Percentiles rank a stretch among this genome's conserved stretches.
phyloP scores from a whole-genome alignment of 2,888 invertebrate genomes.

The Aplocera efformata region DNA sequence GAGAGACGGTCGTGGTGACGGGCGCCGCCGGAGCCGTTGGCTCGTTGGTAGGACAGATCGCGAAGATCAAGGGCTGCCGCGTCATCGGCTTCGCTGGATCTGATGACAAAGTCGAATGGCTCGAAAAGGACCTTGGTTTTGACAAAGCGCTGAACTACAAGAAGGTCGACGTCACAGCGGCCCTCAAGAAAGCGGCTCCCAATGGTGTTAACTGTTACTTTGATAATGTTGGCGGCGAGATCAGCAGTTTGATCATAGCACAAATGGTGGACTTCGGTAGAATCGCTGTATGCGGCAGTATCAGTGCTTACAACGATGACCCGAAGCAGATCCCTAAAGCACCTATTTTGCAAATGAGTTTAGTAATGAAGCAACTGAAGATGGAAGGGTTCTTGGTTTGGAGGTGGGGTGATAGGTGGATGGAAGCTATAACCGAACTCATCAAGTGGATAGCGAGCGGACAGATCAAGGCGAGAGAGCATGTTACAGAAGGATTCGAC shows the following conservation, averaged over 20 bases:
- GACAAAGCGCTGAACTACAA: slow-evolving; percentile 88
- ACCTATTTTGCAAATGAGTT: slow-evolving; percentile 71
- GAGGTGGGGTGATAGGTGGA: slow-evolving; percentile 78
- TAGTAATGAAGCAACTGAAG: slow-evolving; percentile 80
- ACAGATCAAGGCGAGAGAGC: slow-evolving; percentile 83
- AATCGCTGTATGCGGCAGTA: slow-evolving; percentile 82
- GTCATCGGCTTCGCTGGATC: slow-evolving; percentile 86
- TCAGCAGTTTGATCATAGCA: slow-evolving; percentile 76
- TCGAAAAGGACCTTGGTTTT: slow-evolving; percentile 83
- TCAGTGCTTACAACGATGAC: slow-evolving; percentile 73
- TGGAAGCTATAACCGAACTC: slow-evolving; percentile 80
- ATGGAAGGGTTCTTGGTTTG: slow-evolving; percentile 81
- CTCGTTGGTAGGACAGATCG: slow-evolving; percentile 87
- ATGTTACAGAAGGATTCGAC: slow-evolving; percentile 85
- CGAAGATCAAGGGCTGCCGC: slow-evolving; percentile 82
- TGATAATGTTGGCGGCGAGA: slow-evolving; percentile 86
- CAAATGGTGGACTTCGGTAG: slow-evolving; percentile 81
- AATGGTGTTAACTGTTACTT: slow-evolving; percentile 84
- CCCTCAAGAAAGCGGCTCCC: slow-evolving; percentile 74
- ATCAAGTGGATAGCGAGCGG: slow-evolving; percentile 82
- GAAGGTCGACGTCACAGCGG: slow-evolving; percentile 71
- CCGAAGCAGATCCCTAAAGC: slow-evolving; percentile 44
- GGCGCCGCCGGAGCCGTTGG: slow-evolving; percentile 89
- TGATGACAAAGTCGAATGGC: slow-evolving; percentile 85
- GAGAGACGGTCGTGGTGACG: slow-evolving; percentile 85